Conservation (phyloP, 2,113 vertebrate genomes). For the Gallinago media region DNA sequence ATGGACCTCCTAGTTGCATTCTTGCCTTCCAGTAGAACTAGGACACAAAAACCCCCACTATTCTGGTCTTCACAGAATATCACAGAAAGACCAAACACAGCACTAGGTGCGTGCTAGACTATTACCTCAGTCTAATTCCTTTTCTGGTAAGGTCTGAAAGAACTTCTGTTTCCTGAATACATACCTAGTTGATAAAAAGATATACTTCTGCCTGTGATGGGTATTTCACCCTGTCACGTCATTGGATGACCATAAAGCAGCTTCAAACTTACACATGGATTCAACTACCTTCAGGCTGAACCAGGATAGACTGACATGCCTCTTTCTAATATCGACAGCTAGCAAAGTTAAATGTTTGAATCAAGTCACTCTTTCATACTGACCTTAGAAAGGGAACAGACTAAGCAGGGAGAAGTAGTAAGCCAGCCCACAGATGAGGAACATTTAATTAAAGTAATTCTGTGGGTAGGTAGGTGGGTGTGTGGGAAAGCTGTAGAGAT, state of each 20-base stretch:
- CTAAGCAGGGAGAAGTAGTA: not conserved
- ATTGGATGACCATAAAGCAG: not conserved
- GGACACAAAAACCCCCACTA: not conserved
- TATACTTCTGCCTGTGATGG: not conserved
- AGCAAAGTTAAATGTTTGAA: not conserved
- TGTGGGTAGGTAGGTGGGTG: not conserved
- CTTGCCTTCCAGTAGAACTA: not conserved
- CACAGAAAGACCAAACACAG: not conserved
- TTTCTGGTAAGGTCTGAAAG: not conserved
- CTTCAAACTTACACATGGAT: not conserved
- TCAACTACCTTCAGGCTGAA: not conserved
- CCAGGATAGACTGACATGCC: not conserved
- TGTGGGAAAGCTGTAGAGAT: not conserved
- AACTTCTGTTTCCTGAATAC: not conserved
- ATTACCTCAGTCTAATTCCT: not conserved
- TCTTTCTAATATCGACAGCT: not conserved
- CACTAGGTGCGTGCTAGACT: fast-evolving
- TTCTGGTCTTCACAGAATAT: not conserved
- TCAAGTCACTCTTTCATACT: not conserved
- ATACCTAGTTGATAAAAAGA: not conserved
- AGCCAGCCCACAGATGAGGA: not conserved
- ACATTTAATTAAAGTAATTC: constrained; percentile 31
- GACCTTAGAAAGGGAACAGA: not conserved
- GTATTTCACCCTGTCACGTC: not conserved
- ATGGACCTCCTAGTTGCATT: not conserved